Percentiles rank a stretch among this genome's conserved stretches.
phyloP scores from a whole-genome alignment of 1,140 invertebrate genomes.

The Drosophila athabasca region DNA sequence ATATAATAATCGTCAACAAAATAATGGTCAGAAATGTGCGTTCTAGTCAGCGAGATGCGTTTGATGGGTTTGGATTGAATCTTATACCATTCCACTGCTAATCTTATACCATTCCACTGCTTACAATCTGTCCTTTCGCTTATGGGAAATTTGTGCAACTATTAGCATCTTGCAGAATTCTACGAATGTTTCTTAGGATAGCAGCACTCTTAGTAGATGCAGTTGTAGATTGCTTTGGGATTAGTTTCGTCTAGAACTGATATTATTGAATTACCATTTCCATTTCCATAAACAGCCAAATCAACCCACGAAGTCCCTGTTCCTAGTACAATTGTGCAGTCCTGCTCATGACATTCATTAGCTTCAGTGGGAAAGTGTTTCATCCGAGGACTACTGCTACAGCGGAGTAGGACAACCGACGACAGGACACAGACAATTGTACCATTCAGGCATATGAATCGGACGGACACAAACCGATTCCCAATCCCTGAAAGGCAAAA shows the following conservation, averaged over 20 bases:
- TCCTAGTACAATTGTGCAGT: conserved; percentile 23
- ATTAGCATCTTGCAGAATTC: too few relatives aligned
- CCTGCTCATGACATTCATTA: conserved; percentile 58
- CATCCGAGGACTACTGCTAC: conserved; percentile 38
- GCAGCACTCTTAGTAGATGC: too few relatives aligned
- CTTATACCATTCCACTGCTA: too few relatives aligned
- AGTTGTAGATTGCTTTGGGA: too few relatives aligned
- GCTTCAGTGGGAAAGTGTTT: conserved; percentile 59
- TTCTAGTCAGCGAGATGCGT: conserved; percentile 8
- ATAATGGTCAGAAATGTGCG: conserved; percentile 8
- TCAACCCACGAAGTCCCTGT: conserved; percentile 17
- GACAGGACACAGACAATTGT: conserved; percentile 48
- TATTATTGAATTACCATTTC: neutral
- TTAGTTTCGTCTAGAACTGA: neutral
- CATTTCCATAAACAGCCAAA: conserved; percentile 9
- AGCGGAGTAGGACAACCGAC: conserved; percentile 1
- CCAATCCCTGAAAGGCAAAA: conserved; percentile 31
- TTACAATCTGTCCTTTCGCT: too few relatives aligned
- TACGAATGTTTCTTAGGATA: too few relatives aligned
- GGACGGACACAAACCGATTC: conserved; percentile 36
- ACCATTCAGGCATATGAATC: conserved; percentile 48
- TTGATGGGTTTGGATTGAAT: neutral
- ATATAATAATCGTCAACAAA: conserved; percentile 27
- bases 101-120: too few relatives aligned
- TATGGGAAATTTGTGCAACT: too few relatives aligned